A percentile compares a stretch with the other conserved stretches of the same genome.
These are phyloP conservation scores for Pasiphila rectangulata DNA, from an alignment of 2,888 invertebrate genomes.

Conservation along the genomic window DNA sequence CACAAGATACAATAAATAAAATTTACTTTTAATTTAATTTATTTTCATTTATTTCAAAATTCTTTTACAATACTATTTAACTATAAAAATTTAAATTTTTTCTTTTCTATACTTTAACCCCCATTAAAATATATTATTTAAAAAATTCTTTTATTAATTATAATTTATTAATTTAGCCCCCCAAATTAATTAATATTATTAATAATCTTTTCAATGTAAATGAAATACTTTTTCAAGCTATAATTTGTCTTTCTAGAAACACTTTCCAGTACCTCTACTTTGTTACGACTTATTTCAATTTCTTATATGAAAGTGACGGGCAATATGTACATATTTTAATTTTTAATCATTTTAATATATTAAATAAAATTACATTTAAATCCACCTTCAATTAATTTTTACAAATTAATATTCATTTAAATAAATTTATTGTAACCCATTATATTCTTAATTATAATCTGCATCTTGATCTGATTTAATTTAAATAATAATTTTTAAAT, in stretches of 20 bases:
- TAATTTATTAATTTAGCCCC: conserved; percentile 55
- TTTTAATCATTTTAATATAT: conserved; percentile 80
- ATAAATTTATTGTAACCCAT: conserved; percentile 85
- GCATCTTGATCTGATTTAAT: conserved; percentile 87
- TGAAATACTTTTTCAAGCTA: conserved; percentile 83
- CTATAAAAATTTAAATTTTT: too few relatives aligned
- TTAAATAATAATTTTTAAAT: conserved; percentile 70
- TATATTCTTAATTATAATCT: conserved; percentile 83
- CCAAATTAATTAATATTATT: conserved; percentile 67
- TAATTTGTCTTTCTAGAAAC: conserved; percentile 84
- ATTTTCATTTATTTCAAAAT: too few relatives aligned
- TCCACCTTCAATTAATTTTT: conserved; percentile 79
- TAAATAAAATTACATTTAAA: conserved; percentile 84
- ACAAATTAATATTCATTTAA: conserved; percentile 69
- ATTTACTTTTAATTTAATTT: too few relatives aligned
- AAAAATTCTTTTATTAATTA: too few relatives aligned
- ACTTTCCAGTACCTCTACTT: conserved; percentile 89
- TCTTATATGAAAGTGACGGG: conserved; percentile 87
- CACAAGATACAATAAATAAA: too few relatives aligned
- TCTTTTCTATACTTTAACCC: too few relatives aligned
- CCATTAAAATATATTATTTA: too few relatives aligned
- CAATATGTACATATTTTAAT: conserved; percentile 88
- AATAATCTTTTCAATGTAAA: conserved; percentile 83
- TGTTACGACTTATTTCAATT: conserved; percentile 90
- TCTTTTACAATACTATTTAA: too few relatives aligned